Base-by-base conservation (phyloP, 2,113 vertebrate species). In the Toxostoma redivivum region DNA sequence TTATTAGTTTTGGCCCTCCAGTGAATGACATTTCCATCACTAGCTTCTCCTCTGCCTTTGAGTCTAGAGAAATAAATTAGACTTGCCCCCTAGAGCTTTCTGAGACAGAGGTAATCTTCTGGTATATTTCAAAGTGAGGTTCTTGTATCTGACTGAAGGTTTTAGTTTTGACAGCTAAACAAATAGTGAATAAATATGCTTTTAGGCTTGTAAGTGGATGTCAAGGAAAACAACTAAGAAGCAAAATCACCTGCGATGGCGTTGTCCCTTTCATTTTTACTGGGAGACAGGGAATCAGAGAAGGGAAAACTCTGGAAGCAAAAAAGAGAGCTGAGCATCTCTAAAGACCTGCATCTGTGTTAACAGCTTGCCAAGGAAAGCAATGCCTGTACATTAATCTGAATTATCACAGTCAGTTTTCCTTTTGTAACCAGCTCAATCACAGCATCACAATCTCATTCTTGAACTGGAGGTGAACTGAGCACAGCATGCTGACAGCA, bases 351-450 rank as follows among this genome's bases (percentile, higher is more conserved):
- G 31, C 62, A 77, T 92, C 87, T 95, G 78, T 86, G 83, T 89
- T 92, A 91, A 30, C 69, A 85, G 54, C 66, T 96, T 95, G 87
- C 73, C 74, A 91, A 77, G 67, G 37, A 82, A 80, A 77, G 25
- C 2, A 2, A 58, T 57, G 45, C 23, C 30, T 81, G 70, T 72
- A 65, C 54, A 66, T 95, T 84, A 82, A 95, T 91, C 91, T 94
- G 96, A 92, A 94, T 95, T 94, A 88, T 90, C 85, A 92, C 82
- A 93, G 74, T 27, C 48, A 72, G 81, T 85, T 90, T 85, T 86
- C 38, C 50, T 89, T 74, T 85, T 87, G 57, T 56, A 95, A 87
- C 66, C 57, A 81, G n/a, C 61, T 92, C 82, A 45, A 73, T 90
- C 83, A 87, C 78, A 82, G 78, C 70, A 54, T 81, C 38, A 56